Conservation (phyloP, 2,113 vertebrate genomes). For the Urocolius indicus region DNA sequence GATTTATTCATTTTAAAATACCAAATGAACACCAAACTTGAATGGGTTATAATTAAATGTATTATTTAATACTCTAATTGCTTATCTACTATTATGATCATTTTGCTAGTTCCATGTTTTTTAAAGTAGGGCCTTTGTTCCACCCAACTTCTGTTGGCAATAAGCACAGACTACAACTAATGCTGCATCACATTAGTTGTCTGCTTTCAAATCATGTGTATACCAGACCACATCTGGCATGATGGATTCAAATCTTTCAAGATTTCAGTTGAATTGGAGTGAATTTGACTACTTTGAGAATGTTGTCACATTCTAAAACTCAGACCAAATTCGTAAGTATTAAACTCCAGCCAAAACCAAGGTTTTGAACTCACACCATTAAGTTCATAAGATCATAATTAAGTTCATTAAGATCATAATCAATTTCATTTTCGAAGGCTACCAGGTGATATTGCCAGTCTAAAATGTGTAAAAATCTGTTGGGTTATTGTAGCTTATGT, state of each 20-base stretch:
- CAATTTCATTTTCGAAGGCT: background rate
- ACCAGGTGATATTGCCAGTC: background rate
- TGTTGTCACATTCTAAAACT: background rate
- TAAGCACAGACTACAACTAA: background rate
- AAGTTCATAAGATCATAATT: background rate
- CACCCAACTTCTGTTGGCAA: background rate
- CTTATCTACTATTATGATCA: background rate
- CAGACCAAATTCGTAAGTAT: background rate
- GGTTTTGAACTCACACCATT: background rate
- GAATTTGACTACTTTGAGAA: background rate
- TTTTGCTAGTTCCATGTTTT: background rate
- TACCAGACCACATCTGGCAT: background rate
- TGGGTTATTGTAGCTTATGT: background rate
- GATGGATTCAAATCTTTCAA: background rate
- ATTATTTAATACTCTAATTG: background rate
- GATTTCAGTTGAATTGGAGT: background rate
- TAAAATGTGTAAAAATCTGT: background rate
- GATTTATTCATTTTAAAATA: background rate
- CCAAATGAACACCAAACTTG: background rate
- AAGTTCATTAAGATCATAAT: background rate
- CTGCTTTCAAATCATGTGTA: background rate
- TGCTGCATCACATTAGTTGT: background rate
- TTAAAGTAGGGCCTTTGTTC: background rate
- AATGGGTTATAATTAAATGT: background rate
- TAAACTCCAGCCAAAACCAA: background rate